A percentile compares a stretch with the other conserved stretches of the same genome.
These are phyloP conservation scores for Myripristis murdjan DNA, from an alignment of 2,797 vertebrate genomes.

Conservation along the genomic window DNA sequence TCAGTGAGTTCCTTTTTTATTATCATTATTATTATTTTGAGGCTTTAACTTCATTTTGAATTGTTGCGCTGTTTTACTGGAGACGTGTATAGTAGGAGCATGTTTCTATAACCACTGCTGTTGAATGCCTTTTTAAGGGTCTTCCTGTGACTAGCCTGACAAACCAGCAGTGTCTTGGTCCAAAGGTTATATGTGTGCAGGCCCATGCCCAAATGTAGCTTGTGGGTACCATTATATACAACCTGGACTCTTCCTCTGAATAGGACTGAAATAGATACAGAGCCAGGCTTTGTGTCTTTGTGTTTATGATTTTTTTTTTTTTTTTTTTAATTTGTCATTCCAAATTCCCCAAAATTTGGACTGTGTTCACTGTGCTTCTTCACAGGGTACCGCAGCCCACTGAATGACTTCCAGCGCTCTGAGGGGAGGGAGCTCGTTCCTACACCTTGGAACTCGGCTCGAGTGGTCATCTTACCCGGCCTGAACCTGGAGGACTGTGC, in stretches of 20 bases:
- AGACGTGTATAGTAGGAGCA: neutral
- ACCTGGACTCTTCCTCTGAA: neutral
- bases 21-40: too few relatives aligned
- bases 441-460: conserved; percentile 73
- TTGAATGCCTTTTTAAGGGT: conserved; percentile 24
- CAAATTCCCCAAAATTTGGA: neutral
- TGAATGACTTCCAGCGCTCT: conserved; percentile 95
- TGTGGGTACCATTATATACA: conserved; percentile 50
- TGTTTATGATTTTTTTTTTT: too few relatives aligned
- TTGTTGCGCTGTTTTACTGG: neutral
- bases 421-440: conserved; percentile 89
- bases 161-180: conserved; percentile 68
- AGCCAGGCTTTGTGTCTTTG: too few relatives aligned
- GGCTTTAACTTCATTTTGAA: too few relatives aligned
- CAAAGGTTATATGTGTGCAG: conserved; percentile 84
- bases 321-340: conserved; percentile 11
- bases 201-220: conserved; percentile 62
- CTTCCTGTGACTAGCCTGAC: conserved; percentile 10
- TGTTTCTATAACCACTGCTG: conserved; percentile 11
- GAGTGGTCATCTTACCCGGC: conserved; percentile 60
- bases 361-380: conserved; percentile 11
- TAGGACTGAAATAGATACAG: too few relatives aligned
- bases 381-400: conserved; percentile 88
- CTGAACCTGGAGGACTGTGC: conserved; percentile 90
- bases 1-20: too few relatives aligned